Percentiles rank a stretch among this genome's conserved stretches.
These are phyloP conservation scores for Cheilosia variabilis DNA, from an alignment of 2,888 invertebrate species.

Conservation along the genomic window DNA sequence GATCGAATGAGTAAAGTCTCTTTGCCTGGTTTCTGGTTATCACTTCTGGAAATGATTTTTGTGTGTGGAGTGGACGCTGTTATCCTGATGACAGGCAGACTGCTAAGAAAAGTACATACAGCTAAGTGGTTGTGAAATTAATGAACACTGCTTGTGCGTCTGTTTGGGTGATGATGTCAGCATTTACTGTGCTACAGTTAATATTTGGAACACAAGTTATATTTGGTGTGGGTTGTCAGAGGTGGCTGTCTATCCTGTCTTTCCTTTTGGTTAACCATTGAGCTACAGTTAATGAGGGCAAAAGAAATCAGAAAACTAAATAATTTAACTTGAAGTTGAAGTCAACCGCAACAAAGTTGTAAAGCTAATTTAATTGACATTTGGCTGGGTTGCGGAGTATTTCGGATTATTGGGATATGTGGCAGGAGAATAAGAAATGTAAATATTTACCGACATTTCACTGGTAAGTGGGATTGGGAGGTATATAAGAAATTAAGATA, in stretches of 20 bases:
- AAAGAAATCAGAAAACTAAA: background rate
- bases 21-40: background rate
- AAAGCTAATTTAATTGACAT: no score
- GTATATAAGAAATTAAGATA: no score
- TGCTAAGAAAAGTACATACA: constrained; percentile 8
- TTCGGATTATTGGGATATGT: no score
- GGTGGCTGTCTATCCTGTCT: background rate
- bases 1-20: constrained; percentile 49
- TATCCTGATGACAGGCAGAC: constrained; percentile 8
- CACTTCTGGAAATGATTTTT: background rate
- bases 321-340: no score
- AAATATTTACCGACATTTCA: no score
- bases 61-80: background rate
- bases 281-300: constrained; percentile 7
- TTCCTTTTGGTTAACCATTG: background rate
- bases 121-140: constrained; percentile 45
- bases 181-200: background rate
- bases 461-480: no score
- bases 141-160: constrained; percentile 23
- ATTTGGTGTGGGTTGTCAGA: no score
- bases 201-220: background rate
- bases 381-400: no score
- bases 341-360: no score
- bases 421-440: no score
- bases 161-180: constrained; percentile 14